Evolutionary conservation across 2,888 invertebrate genomes (phyloP), one percentile per base, ranked within the genome.

Genomic region (Drosophila phalerata): DNA sequence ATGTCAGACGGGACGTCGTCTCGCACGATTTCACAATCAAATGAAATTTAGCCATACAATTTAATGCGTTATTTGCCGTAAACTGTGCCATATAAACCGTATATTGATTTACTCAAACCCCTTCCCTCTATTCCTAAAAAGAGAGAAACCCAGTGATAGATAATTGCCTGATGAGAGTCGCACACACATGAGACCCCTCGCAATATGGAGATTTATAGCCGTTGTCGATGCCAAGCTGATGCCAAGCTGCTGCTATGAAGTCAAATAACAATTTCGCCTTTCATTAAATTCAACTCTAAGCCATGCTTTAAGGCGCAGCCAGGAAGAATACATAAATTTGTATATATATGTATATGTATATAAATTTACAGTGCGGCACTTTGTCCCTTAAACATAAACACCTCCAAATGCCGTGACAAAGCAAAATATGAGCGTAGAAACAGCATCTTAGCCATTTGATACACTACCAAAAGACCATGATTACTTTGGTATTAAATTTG

Each of bases 11-110:
- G 32, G 48, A 22, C 47, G 53, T 17, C 15, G 56, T n/a, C 45
- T 47, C 55, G 34, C 62, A 45, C 45, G 37, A 73, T 71, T 72
- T 68, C 67, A 82, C 79, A 83, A 74, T 83, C 83, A 85, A 85
- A 87, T 79, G 72, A 85, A 89, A 87, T 89, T 87, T 87, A 83
- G 87, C 85, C 81, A 87, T 87, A 74, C 76, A 85, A 85, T 85
- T 87, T 87, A 89, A 89, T 85, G 86, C 69, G 80, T 81, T 84
- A 81, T 87, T 85, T 69, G 74, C 74, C 79, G 74, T 85, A 85
- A 81, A 79, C 69, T 75, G 45, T 68, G 58, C 66, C 71, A 67
- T 73, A 72, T 72, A 70, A 77, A 63, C 52, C 80, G 84, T 53
- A 58, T 82, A 88, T 86, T 86, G 88, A 85, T 85, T 83, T 85